These are phyloP conservation scores for Sapajus apella DNA, from an alignment of 2,113 vertebrate species.

Conservation along the genomic window DNA sequence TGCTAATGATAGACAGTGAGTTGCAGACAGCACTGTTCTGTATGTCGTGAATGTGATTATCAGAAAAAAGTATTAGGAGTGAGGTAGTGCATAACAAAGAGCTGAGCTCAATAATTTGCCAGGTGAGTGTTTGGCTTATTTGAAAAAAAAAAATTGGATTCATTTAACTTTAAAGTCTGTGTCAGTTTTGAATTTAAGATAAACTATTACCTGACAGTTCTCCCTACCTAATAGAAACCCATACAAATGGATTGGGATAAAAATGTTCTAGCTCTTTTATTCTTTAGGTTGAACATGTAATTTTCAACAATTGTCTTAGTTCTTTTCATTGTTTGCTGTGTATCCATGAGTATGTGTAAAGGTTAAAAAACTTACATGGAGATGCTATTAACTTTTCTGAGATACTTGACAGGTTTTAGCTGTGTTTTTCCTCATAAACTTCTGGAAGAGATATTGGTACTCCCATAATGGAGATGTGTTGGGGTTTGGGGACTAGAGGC, in stretches of 20 bases:
- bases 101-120: neutral
- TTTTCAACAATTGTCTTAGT: conserved; percentile 18
- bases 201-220: conserved; percentile 47
- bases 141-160: neutral
- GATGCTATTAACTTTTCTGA: neutral
- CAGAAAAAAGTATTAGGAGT: neutral
- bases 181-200: conserved; percentile 59
- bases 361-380: conserved; percentile 25
- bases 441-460: neutral
- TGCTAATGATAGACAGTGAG: neutral
- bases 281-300: conserved; percentile 47
- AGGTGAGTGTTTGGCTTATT: neutral
- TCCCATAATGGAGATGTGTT: neutral
- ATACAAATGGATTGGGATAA: conserved; percentile 22
- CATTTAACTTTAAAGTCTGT: conserved; percentile 56
- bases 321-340: conserved; percentile 19
- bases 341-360: neutral
- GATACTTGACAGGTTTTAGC: neutral
- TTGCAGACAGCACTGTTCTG: neutral
- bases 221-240: conserved; percentile 36
- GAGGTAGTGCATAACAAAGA: neutral
- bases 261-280: conserved; percentile 32
- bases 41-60: neutral
- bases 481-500: neutral
- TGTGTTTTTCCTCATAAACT: conserved; percentile 9